Base-by-base conservation (phyloP, 2,113 vertebrate genomes). In the Psettodes erumei region DNA sequence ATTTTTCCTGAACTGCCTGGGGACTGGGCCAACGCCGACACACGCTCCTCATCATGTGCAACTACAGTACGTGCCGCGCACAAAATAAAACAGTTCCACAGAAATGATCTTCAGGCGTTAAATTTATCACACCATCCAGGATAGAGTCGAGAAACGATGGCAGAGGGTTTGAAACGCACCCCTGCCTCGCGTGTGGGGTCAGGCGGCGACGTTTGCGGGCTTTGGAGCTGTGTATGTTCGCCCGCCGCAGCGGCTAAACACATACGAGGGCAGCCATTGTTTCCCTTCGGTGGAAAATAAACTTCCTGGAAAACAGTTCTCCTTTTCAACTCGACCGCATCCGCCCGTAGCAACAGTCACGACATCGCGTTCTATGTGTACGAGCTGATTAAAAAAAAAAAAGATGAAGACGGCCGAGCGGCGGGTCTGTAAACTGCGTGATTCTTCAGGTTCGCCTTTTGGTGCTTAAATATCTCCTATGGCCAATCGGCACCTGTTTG, bases 281-380 rank as follows among this genome's bases (percentile, higher is more conserved):
- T 16, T 25, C 68, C 4, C 18, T 2, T n/a, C n/a, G 64, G 11
- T 50, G 38, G 64, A 65, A 65, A 30, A 76, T 64, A 77, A 87
- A 86, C 83, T 72, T 87, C 81, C 84, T 80, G 71, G 38, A 83
- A 83, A 65, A 50, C 53, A 35, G 27, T 66, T 82, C 74, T 73
- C 58, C n/a, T n/a, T n/a, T n/a, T n/a, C n/a, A 68, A 79, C 53
- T 48, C 38, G 25, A 66, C 67, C 55, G 63, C 66, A 69, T 85
- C 68, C 48, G 50, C 27, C 42, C 42, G 2, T 35, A 65, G 11
- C 56, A 61, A 42, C 33, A 5, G 54, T 21, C 48, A 70, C 69
- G 15, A 15, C 23, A 40, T 55, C 43, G 19, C 23, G 6, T 6
- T 42, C 19, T 2, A 3, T 21, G 11, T 11, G 1, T 12, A 58